These are phyloP conservation scores for Candoia aspera DNA, from an alignment of 2,113 vertebrate genomes.

Conservation along the genomic window DNA sequence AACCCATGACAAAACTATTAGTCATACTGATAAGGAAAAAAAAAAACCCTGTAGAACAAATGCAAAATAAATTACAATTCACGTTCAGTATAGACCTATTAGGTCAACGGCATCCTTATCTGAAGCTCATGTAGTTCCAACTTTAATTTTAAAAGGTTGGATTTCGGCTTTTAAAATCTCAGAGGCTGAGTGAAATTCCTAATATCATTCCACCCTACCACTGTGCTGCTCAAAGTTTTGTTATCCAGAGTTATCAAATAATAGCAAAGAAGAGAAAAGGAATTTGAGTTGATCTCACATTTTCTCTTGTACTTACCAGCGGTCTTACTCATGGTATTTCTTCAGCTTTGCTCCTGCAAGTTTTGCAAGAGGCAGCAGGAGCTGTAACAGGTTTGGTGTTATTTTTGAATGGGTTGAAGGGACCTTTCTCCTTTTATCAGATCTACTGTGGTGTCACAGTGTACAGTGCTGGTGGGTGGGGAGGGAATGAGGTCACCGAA, in stretches of 20 bases:
- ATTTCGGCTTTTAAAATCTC: not conserved
- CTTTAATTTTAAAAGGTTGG: not conserved
- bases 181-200: not conserved
- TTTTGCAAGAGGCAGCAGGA: not conserved
- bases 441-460: slow-evolving; percentile 56
- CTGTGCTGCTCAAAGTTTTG: not conserved
- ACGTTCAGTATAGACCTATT: not conserved
- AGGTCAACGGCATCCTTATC: not conserved
- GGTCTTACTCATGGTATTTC: slow-evolving; percentile 35
- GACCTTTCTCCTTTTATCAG: slow-evolving; percentile 61
- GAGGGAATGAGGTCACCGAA: slow-evolving; percentile 58
- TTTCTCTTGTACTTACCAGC: slow-evolving; percentile 48
- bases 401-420: slow-evolving; percentile 41
- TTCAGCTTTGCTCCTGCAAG: fast-evolving
- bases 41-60: not conserved
- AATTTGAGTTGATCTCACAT: not conserved
- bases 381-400: slow-evolving; percentile 20
- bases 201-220: not conserved
- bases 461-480: slow-evolving; percentile 63
- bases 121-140: not conserved
- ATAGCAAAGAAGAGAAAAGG: not conserved
- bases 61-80: not conserved
- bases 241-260: not conserved
- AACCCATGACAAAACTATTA: not conserved
- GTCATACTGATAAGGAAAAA: not conserved